Base-by-base conservation (phyloP, 2,888 invertebrate species). In the Luperina nickerlii region DNA sequence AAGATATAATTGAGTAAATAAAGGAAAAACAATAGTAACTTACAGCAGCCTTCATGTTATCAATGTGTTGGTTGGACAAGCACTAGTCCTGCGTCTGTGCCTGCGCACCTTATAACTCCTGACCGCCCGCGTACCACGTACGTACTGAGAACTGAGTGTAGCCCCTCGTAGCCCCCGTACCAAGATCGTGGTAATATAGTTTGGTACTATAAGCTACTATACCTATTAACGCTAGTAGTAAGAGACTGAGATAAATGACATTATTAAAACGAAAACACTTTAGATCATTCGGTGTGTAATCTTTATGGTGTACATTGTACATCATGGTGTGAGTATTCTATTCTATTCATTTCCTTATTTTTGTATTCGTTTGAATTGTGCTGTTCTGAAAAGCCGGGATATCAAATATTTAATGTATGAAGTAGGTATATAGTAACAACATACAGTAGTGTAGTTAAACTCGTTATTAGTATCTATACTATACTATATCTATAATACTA, bases 41-140 rank as follows among this genome's bases (percentile, higher is more conserved):
- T 89, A 93, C 93, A 90, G 92, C 88, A 89, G 92, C 89, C 90
- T 93, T 93, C 93, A 93, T 93, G 79, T 86, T 90, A 75, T 84
- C 88, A 85, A 84, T 81, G 88, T 84, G 89, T 89, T 86, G 82
- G 84, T 82, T 84, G 85, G 84, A 80, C 80, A 84, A 87, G 79
- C 88, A 92, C 93, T 92, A 89, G 86, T 86, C 90, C 91, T 83
- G 84, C 79, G 78, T 67, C 71, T 78, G 88, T 81, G 86, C 83
- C 84, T 27, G 84, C 81, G 80, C 88, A 83, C 88, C 90, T 85
- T 93, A 91, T 93, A 93, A 90, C 84, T 82, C 90, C 87, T 87
- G 72, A 7, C 72, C 45, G 72, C 81, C 87, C 78, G 67, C 83
- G 79, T 88, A 87, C 87, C 81, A 81, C 38, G 60, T 24, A 54